These are phyloP conservation scores for Catharus bicknelli DNA, from an alignment of 2,113 vertebrate genomes.

Conservation along the genomic window DNA sequence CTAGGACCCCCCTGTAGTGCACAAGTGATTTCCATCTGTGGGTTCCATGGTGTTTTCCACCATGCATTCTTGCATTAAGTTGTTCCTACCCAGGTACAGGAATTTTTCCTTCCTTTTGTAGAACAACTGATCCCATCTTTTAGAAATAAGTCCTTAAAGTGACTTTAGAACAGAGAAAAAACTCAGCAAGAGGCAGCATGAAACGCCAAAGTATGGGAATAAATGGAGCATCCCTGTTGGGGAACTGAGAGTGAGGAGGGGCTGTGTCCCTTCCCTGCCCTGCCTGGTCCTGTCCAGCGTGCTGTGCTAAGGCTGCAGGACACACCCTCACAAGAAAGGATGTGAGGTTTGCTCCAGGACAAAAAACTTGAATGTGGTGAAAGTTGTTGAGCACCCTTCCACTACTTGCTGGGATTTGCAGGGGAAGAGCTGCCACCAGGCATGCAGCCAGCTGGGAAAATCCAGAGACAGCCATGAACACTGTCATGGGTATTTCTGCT, in stretches of 20 bases:
- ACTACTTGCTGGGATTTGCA: neutral
- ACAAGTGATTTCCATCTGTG: neutral
- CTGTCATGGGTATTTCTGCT: neutral
- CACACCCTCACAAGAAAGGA: neutral
- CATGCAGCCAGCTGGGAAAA: neutral
- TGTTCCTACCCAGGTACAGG: neutral
- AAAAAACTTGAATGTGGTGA: neutral
- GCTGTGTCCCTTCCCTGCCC: neutral
- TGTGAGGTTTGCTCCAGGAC: neutral
- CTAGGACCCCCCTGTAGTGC: fast-evolving
- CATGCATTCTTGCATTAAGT: neutral
- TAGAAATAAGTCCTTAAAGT: neutral
- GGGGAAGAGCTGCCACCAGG: neutral
- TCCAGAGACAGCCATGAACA: neutral
- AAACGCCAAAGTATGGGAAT: neutral
- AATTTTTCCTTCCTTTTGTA: neutral
- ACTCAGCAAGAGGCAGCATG: neutral
- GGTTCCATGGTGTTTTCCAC: neutral
- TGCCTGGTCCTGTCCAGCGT: neutral
- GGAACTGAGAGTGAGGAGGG: neutral
- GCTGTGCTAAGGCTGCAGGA: neutral
- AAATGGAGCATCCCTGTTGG: neutral
- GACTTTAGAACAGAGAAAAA: neutral
- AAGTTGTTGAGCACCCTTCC: neutral
- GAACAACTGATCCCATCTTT: neutral